Conservation (phyloP, 1,140 invertebrate species). For the Dermatophagoides farinae region DNA sequence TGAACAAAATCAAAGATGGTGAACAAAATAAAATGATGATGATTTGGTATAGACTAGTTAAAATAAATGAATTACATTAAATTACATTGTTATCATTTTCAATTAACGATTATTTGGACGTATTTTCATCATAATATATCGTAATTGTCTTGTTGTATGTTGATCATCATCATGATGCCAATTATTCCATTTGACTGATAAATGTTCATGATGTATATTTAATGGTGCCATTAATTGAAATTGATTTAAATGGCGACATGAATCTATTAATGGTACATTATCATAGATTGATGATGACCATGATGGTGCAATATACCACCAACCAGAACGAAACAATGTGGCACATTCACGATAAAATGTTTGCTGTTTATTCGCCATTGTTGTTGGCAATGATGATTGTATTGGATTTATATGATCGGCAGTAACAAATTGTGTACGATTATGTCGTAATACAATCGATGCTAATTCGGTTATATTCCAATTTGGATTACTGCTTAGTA, state of each 20-base stretch:
- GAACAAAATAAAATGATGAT: no score
- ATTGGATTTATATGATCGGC: not conserved
- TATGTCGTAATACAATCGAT: not conserved
- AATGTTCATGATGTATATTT: not conserved
- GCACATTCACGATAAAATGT: not conserved
- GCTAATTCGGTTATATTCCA: not conserved
- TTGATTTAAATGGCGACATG: not conserved
- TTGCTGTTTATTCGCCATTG: not conserved
- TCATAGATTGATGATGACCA: not conserved
- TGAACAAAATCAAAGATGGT: no score
- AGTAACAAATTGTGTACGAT: not conserved
- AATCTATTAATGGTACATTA: not conserved
- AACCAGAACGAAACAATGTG: not conserved
- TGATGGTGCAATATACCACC: not conserved
- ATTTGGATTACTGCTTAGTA: no score
- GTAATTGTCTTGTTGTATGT: not conserved
- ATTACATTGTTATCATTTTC: no score
- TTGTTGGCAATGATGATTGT: not conserved
- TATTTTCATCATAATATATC: not conserved
- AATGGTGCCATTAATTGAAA: constrained; percentile 1
- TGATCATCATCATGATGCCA: not conserved
- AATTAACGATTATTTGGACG: not conserved
- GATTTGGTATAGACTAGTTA: no score
- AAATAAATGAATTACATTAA: no score
- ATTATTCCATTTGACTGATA: not conserved